Evolutionary conservation across 2,113 vertebrate species (phyloP).

Genomic region (Fukomys damarensis): DNA sequence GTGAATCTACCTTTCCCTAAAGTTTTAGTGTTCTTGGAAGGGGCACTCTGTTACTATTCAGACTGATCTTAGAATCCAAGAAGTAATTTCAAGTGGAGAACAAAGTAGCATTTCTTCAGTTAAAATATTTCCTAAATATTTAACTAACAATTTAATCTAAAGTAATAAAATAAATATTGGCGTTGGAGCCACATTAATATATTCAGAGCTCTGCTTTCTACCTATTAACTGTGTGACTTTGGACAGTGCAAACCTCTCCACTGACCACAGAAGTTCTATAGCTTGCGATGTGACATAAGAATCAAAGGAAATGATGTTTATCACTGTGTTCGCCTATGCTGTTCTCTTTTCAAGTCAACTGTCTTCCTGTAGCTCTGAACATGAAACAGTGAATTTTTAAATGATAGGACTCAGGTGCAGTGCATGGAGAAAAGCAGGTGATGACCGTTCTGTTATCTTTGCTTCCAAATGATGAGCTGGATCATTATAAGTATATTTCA

Average conservation of each 20-base stretch:
- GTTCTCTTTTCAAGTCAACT: neutral
- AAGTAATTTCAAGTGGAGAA: neutral
- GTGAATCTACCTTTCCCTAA: neutral
- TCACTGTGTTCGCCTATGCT: neutral
- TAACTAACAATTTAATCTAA: neutral
- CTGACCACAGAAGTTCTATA: neutral
- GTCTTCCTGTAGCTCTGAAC: neutral
- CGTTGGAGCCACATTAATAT: neutral
- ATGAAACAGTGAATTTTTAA: neutral
- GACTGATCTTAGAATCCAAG: neutral
- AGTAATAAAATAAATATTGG: neutral
- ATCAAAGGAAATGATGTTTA: neutral
- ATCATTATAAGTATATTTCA: neutral
- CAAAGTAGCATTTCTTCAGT: neutral
- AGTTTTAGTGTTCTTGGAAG: neutral
- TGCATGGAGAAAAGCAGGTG: neutral
- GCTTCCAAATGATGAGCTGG: slow-evolving; percentile 29
- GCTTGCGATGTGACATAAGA: neutral
- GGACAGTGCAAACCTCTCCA: neutral
- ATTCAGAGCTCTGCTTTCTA: slow-evolving; percentile 9
- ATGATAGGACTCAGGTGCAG: neutral
- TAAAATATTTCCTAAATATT: slow-evolving; percentile 39
- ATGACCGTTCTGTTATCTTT: neutral
- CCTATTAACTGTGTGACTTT: neutral
- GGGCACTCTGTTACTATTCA: neutral